Base-by-base conservation (phyloP, 2,797 vertebrate genomes). In the Dromococcyx pavoninus region DNA sequence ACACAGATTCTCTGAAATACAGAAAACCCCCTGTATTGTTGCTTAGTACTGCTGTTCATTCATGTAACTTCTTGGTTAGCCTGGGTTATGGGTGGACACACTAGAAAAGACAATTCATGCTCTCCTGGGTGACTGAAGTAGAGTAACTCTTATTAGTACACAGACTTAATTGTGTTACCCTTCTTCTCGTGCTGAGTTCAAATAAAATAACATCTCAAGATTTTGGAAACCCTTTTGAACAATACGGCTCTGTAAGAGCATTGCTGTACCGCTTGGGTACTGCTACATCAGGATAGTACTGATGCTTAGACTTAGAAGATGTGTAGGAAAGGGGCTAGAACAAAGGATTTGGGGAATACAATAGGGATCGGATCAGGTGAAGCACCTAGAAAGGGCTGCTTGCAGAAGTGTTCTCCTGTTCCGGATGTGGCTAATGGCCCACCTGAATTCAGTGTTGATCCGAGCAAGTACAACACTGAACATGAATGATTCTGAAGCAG, bases 321-420 rank as follows among this genome's bases (percentile, higher is more conserved):
- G 54, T 79, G 87, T 86, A 44, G 61, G 79, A 95, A 93, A 50
- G 93, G 60, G 23, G 0, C 53, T 50, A 74, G 88, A 95, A 97
- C 96, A 97, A 97, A 97, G 95, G 95, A 11, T 91, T 86, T 93
- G 67, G 86, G 78, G 66, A 91, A 12, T 84, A 81, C 69, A 73
- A 3, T 54, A 77, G 78, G 77, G 53, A 27, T 66, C 50, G n/a
- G 82, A 27, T 66, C 50, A n/a, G 82, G 74, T 57, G 91, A 58
- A 85, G 89, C 61, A 46, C 74, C 62, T 30, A 48, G 51, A 33
- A 82, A n/a, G 33, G 67, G 28, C 44, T 33, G 62, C 44, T 54
- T 28, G 7, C 35, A 14, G 43, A 72, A 61, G 43, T 53, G 78
- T 35, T 86, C 11, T 69, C 24, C 41, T 62, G 7, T 62, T 89